phyloP scores from a whole-genome alignment of 2,113 vertebrate species.

The Pelobates fuscus region DNA sequence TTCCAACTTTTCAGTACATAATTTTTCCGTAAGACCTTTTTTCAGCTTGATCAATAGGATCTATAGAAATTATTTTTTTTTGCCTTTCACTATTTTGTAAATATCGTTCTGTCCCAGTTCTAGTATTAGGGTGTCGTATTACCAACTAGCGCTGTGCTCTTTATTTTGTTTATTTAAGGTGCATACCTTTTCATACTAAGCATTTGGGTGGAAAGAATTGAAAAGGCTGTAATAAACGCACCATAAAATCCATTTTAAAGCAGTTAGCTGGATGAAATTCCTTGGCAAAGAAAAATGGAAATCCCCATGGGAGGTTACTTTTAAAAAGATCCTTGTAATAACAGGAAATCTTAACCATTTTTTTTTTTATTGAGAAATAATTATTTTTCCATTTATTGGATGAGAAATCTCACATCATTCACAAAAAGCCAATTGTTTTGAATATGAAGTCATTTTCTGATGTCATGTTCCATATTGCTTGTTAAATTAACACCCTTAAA shows the following conservation, averaged over 20 bases:
- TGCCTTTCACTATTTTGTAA: no score
- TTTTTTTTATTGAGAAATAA: not conserved
- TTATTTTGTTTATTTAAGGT: not conserved
- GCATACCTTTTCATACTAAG: not conserved
- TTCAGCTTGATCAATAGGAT: no score
- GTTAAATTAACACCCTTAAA: not conserved
- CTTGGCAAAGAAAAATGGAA: not conserved
- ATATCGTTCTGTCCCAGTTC: no score
- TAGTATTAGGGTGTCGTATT: no score
- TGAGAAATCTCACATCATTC: not conserved
- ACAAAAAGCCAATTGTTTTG: not conserved
- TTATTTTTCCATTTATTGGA: constrained; percentile 5
- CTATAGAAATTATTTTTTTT: no score
- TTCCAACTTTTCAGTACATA: no score
- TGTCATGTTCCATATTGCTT: constrained; percentile 1
- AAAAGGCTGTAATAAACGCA: constrained; percentile 1
- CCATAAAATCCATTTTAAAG: constrained; percentile 3
- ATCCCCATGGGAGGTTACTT: not conserved
- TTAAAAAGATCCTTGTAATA: not conserved
- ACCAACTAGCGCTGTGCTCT: no score
- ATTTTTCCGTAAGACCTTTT: no score
- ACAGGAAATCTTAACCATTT: not conserved
- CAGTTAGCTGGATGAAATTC: not conserved
- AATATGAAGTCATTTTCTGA: not conserved
- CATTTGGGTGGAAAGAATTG: not conserved